Conservation (phyloP, 2,888 invertebrate genomes). For the Synanthedon andrenaeformis region DNA sequence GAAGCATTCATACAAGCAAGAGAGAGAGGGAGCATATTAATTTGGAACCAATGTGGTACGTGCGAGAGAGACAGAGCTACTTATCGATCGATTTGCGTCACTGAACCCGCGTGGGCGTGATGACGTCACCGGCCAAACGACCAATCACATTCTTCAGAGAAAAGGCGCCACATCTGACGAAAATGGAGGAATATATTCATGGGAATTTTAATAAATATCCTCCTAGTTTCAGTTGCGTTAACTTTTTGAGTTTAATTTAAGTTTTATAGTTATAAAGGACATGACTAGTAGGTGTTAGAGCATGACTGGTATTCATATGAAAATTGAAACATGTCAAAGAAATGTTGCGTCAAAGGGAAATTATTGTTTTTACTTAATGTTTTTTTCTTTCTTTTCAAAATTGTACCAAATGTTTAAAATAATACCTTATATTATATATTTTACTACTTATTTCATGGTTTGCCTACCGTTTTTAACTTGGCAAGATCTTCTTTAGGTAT, state of each 20-base stretch:
- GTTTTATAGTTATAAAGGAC: background rate
- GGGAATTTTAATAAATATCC: constrained; percentile 8
- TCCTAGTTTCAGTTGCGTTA: background rate
- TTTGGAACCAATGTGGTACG: constrained; percentile 6
- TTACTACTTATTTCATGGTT: no score
- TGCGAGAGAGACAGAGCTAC: constrained; percentile 25
- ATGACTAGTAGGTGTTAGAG: no score
- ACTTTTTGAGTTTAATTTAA: background rate
- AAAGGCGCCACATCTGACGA: constrained; percentile 53
- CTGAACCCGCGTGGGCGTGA: constrained; percentile 60
- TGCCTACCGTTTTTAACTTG: no score
- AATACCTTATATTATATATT: no score
- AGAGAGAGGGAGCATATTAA: constrained; percentile 20
- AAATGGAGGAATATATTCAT: constrained; percentile 23
- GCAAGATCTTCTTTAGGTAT: no score
- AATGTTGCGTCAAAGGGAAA: no score
- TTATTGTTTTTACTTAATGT: no score
- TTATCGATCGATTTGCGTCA: constrained; percentile 68
- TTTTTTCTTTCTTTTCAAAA: no score
- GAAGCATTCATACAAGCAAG: constrained; percentile 51
- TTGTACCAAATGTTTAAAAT: no score
- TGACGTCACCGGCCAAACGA: constrained; percentile 52
- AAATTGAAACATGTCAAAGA: no score
- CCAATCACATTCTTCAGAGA: constrained; percentile 40
- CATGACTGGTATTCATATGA: no score